phyloP scores from a whole-genome alignment of 2,113 vertebrate genomes.

The Rattus norvegicus region DNA sequence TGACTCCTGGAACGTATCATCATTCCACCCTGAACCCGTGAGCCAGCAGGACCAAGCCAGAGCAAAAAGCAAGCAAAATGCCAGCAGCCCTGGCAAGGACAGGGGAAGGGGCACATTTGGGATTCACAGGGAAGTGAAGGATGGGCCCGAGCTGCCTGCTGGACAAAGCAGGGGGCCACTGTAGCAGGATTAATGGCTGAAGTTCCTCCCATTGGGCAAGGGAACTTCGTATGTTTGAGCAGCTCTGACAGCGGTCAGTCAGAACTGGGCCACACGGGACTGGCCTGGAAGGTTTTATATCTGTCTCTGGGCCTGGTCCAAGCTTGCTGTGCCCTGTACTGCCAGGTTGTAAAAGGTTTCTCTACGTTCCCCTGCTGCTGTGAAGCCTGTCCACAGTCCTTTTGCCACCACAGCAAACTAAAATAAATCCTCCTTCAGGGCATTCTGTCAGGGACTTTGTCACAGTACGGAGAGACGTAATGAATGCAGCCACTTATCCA shows the following conservation, averaged over 20 bases:
- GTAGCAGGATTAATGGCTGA: not conserved
- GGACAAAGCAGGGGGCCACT: too few relatives aligned
- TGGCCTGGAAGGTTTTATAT: not conserved
- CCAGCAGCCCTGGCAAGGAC: not conserved
- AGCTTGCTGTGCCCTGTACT: not conserved
- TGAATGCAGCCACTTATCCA: not conserved
- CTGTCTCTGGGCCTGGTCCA: not conserved
- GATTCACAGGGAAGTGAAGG: not conserved
- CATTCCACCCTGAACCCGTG: not conserved
- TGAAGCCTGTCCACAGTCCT: not conserved
- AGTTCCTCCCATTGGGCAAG: accelerated
- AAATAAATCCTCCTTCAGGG: not conserved
- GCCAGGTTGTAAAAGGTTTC: not conserved
- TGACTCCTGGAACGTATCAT: accelerated
- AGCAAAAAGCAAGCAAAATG: not conserved
- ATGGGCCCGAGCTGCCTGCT: not conserved
- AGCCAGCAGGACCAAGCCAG: not conserved
- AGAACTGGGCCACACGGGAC: not conserved
- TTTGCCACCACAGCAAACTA: not conserved
- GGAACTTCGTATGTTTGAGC: accelerated
- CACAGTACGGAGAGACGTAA: not conserved
- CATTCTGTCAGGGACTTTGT: not conserved
- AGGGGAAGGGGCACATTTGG: not conserved
- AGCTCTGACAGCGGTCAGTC: not conserved
- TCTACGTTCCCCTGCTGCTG: not conserved